Evolutionary conservation across 2,888 invertebrate genomes (phyloP).

Genomic region (Blastobasis adustella): DNA sequence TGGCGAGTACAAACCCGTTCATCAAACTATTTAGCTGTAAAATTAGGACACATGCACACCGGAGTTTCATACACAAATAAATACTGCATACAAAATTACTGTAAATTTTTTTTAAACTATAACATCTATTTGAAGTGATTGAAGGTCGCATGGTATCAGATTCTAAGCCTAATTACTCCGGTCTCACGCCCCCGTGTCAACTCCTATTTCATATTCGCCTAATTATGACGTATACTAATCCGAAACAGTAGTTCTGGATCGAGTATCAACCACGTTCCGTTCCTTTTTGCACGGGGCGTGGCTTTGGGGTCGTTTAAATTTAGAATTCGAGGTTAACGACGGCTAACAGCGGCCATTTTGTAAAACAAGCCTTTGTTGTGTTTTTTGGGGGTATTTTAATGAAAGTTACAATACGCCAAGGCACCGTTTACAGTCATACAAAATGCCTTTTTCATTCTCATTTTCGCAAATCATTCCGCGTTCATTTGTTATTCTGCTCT

Average conservation of each 20-base stretch:
- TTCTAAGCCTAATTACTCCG: neutral
- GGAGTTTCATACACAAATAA: too few species aligned
- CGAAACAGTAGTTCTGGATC: conserved; percentile 41
- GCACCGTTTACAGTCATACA: neutral
- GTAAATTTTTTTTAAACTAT: too few species aligned
- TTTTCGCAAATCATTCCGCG: too few species aligned
- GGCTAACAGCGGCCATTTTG: conserved; percentile 20
- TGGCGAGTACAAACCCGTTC: too few species aligned
- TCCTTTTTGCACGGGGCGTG: conserved; percentile 38
- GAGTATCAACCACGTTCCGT: conserved; percentile 22
- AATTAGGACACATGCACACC: too few species aligned
- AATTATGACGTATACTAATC: conserved; percentile 53
- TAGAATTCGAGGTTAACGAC: conserved; percentile 27
- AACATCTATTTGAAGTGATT: too few species aligned
- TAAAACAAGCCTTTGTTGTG: conserved; percentile 22
- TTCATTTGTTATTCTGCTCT: too few species aligned
- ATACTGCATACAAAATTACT: too few species aligned
- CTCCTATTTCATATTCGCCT: conserved; percentile 27
- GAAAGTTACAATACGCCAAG: conserved; percentile 17
- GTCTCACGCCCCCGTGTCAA: conserved; percentile 25
- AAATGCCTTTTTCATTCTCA: neutral
- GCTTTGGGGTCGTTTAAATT: conserved; percentile 25
- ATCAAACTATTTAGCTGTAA: too few species aligned
- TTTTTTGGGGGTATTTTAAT: conserved; percentile 19
- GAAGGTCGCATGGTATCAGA: neutral